Evolutionary conservation across 2,888 invertebrate species (phyloP).

Genomic region (Dascillus cervinus): DNA sequence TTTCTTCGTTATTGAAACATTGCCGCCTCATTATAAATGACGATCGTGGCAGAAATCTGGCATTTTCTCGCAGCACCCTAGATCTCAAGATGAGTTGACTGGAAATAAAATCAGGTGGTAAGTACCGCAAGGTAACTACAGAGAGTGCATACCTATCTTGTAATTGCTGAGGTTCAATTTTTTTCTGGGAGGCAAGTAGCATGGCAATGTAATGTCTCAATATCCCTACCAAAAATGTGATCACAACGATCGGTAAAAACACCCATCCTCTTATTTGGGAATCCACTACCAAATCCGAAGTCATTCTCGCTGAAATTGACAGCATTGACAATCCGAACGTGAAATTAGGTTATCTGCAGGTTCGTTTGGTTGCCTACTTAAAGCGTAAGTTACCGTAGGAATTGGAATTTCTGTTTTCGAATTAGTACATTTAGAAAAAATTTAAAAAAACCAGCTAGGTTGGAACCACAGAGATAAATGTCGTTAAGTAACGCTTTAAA

Average conservation of each 20-base stretch:
- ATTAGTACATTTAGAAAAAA: too few relatives aligned
- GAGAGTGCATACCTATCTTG: conserved; percentile 59
- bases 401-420: too few relatives aligned
- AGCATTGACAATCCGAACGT: too few relatives aligned
- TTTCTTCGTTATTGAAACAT: conserved; percentile 89
- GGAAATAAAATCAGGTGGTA: too few relatives aligned
- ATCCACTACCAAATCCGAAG: conserved; percentile 81
- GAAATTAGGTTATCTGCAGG: too few relatives aligned
- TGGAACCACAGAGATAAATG: too few relatives aligned
- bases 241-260: conserved; percentile 95
- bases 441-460: too few relatives aligned
- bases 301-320: too few relatives aligned
- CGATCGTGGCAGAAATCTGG: conserved; percentile 84
- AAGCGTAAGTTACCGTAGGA: too few relatives aligned
- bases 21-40: conserved; percentile 84
- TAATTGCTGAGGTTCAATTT: conserved; percentile 88
- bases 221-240: conserved; percentile 95
- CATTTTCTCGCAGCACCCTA: conserved; percentile 85
- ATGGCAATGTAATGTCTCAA: conserved; percentile 96
- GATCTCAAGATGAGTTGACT: conserved; percentile 92
- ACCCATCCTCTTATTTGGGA: conserved; percentile 98
- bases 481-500: too few relatives aligned
- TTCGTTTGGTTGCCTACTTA: too few relatives aligned
- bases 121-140: too few relatives aligned
- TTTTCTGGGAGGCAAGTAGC: conserved; percentile 90